Conservation (phyloP, 2,797 vertebrate genomes). For the Cuniculus paca region DNA sequence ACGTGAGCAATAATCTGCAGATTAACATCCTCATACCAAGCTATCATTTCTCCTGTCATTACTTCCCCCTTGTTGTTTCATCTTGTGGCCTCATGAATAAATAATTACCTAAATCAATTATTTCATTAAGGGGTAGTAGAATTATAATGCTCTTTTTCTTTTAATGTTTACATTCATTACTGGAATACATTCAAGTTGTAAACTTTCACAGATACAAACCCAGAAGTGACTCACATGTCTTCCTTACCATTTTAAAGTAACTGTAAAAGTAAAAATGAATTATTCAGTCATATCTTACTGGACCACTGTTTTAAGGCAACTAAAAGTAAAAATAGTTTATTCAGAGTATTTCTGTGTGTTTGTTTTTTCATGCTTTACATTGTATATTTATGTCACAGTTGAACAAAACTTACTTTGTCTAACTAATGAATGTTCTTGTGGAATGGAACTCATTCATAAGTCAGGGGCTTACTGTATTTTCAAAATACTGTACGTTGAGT, state of each 20-base stretch:
- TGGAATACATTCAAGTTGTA: background rate
- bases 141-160: background rate
- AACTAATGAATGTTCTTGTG: background rate
- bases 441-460: background rate
- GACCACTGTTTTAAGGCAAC: too few relatives aligned
- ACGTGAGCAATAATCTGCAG: background rate
- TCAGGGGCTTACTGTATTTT: background rate
- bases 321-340: background rate
- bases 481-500: background rate
- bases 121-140: background rate
- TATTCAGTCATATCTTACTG: too few relatives aligned
- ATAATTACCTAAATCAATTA: background rate
- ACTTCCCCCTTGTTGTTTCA: background rate
- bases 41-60: background rate
- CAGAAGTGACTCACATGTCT: background rate
- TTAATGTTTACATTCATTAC: background rate
- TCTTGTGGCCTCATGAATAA: background rate
- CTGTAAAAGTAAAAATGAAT: background rate
- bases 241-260: background rate
- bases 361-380: background rate
- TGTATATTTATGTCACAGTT: background rate
- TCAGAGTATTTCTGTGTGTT: background rate
- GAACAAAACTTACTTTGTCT: background rate
- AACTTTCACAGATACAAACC: background rate
- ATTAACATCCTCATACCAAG: background rate